Evolutionary conservation across 2,797 vertebrate genomes (phyloP).

Genomic region (Enteromius paludinosus): DNA sequence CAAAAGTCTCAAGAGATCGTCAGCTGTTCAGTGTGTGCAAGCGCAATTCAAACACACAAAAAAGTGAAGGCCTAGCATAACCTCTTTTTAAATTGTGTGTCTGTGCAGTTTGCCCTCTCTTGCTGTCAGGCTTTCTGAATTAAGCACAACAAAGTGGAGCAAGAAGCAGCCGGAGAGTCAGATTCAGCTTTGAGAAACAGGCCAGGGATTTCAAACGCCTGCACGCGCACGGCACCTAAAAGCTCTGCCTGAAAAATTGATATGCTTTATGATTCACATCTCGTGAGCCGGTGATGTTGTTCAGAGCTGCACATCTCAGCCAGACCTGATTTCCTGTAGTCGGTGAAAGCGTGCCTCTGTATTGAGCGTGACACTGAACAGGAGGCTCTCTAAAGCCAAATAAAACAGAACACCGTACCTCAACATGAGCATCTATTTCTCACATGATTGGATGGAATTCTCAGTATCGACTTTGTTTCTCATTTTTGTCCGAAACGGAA

Average conservation of each 20-base stretch:
- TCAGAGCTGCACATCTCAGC: not conserved
- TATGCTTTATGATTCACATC: constrained; percentile 55
- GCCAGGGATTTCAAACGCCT: constrained; percentile 53
- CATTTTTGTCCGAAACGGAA: constrained; percentile 1
- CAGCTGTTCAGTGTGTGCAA: not conserved
- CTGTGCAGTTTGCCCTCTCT: constrained; percentile 5
- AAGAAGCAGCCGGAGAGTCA: constrained; percentile 64
- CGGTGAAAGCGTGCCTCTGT: not conserved
- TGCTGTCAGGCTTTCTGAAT: constrained; percentile 3
- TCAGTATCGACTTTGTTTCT: not conserved
- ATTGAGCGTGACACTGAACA: constrained; percentile 10
- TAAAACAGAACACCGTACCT: constrained; percentile 4
- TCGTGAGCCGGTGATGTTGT: not conserved
- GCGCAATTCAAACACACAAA: not conserved
- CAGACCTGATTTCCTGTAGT: not conserved
- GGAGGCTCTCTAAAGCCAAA: not conserved
- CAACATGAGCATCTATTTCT: not conserved
- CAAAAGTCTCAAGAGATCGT: not conserved
- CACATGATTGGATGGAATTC: not conserved
- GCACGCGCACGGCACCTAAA: constrained; percentile 61
- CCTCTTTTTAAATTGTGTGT: constrained; percentile 2
- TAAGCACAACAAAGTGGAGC: constrained; percentile 17
- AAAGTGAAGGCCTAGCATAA: not conserved
- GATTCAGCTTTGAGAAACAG: constrained; percentile 52
- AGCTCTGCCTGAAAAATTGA: constrained; percentile 71